phyloP scores from a whole-genome alignment of 2,888 invertebrate species.

The Epirrhoe tristata region DNA sequence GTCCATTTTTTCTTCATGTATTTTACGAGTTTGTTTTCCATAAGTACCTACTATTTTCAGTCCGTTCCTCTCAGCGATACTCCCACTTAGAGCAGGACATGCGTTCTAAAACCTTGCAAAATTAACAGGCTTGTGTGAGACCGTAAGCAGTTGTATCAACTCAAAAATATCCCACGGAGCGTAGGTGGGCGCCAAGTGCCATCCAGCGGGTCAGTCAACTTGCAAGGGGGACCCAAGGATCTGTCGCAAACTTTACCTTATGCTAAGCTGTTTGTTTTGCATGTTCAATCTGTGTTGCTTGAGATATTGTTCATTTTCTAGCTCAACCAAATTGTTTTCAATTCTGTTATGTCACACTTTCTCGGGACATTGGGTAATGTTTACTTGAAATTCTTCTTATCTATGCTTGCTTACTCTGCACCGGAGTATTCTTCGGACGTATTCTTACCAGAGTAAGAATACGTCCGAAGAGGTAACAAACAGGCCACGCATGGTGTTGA shows the following conservation, averaged over 20 bases:
- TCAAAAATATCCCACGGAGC: constrained; percentile 36
- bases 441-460: too few relatives aligned
- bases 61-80: too few relatives aligned
- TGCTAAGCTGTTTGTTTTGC: constrained; percentile 24
- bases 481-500: too few relatives aligned
- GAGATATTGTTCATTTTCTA: not conserved
- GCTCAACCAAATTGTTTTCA: not conserved
- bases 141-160: constrained; percentile 27
- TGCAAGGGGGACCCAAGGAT: constrained; percentile 52
- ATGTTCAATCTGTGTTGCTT: constrained; percentile 13
- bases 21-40: too few relatives aligned
- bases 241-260: constrained; percentile 50
- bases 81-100: too few relatives aligned
- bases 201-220: constrained; percentile 61
- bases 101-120: not conserved
- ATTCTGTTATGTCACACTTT: not conserved
- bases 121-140: not conserved
- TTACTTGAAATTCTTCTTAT: too few relatives aligned
- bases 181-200: constrained; percentile 54
- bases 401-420: too few relatives aligned
- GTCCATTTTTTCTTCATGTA: too few relatives aligned
- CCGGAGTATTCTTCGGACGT: too few relatives aligned
- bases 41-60: too few relatives aligned
- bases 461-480: too few relatives aligned
- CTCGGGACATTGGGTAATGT: not conserved